Evolutionary conservation across 2,888 invertebrate species (phyloP), one percentile per base, ranked within the genome.

Genomic region (Oscheius myriophilus): DNA sequence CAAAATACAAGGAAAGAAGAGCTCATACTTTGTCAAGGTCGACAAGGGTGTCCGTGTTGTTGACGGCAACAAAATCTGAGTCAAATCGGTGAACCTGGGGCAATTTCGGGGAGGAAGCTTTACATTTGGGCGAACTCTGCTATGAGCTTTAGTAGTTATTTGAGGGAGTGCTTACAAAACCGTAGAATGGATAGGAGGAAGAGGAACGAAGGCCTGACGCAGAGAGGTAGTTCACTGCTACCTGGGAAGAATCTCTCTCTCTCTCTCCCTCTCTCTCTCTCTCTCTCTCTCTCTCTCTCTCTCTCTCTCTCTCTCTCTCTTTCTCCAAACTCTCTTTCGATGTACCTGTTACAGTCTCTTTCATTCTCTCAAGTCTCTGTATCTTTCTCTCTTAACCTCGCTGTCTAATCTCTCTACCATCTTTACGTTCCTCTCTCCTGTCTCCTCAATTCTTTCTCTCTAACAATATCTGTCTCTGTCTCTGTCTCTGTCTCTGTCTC

Each of bases 221-320:
- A 9, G 33, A 33, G 33, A 33, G 33, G 33, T 33, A 33, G 9
- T 33, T 33, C 33, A 33, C 33, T 3, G 33, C 46, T 12, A 16
- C 16, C 18, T 18, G 16, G 16, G 4, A 4, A 16, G n/a, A 18
- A 11, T 46, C 11, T 3, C 6, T 7, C 3, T 12, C 11, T 16
- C 18, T 46, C 46, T 46, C 46, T 46, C 46, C 4, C 46, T 46
- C n/a, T 46, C 46, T 18, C 46, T 18, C 18, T 18, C 46, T 46
- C 18, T 46, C 46, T 46, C 46, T 46, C 16, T 12, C 46, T 18
- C 46, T 46, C 18, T 46, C 46, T 46, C 16, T 46, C 12, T 46
- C 6, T 46, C 16, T 67, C 12, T 58, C 65, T 67, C n/a, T n/a
- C 25, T 43, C 46, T 18, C 46, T 46, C 18, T 46, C 46, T 46